Evolutionary conservation across 2,888 invertebrate genomes (phyloP).

Genomic region (Drosophila barbarae): DNA sequence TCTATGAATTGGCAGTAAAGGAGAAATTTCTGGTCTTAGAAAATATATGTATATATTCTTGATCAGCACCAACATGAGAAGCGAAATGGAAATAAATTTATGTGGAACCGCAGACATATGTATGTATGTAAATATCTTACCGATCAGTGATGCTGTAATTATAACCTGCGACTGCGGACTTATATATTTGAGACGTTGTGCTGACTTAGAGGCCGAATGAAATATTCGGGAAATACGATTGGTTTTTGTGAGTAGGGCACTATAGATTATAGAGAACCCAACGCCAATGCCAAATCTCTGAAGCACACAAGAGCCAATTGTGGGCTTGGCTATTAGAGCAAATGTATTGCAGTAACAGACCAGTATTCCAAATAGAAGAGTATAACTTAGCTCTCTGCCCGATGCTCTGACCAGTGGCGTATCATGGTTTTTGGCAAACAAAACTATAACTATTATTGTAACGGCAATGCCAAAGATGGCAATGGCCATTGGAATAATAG

Average conservation of each 20-base stretch:
- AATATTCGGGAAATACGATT: slow-evolving; percentile 88
- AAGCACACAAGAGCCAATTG: slow-evolving; percentile 83
- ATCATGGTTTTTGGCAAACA: slow-evolving; percentile 84
- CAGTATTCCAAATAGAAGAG: slow-evolving; percentile 85
- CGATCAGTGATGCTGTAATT: slow-evolving; percentile 82
- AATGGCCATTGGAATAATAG: slow-evolving; percentile 83
- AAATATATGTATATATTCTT: too few species aligned
- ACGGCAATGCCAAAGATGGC: slow-evolving; percentile 83
- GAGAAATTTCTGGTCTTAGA: too few species aligned
- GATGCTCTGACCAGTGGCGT: slow-evolving; percentile 90
- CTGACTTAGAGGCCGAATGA: slow-evolving; percentile 85
- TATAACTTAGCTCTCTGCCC: slow-evolving; percentile 88
- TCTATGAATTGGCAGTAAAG: too few species aligned
- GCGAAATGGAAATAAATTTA: too few species aligned
- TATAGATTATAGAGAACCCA: slow-evolving; percentile 87
- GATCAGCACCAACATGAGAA: too few species aligned
- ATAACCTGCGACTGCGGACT: slow-evolving; percentile 88
- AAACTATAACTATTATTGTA: slow-evolving; percentile 82
- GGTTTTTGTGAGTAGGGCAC: slow-evolving; percentile 88
- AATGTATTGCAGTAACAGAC: slow-evolving; percentile 87
- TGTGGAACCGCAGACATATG: not conserved
- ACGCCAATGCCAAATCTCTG: slow-evolving; percentile 86
- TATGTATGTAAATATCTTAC: slow-evolving; percentile 77
- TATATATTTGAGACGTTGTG: slow-evolving; percentile 87
- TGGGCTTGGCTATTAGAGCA: slow-evolving; percentile 85